phyloP scores from a whole-genome alignment of 2,888 invertebrate species.

The Chesias legatella region DNA sequence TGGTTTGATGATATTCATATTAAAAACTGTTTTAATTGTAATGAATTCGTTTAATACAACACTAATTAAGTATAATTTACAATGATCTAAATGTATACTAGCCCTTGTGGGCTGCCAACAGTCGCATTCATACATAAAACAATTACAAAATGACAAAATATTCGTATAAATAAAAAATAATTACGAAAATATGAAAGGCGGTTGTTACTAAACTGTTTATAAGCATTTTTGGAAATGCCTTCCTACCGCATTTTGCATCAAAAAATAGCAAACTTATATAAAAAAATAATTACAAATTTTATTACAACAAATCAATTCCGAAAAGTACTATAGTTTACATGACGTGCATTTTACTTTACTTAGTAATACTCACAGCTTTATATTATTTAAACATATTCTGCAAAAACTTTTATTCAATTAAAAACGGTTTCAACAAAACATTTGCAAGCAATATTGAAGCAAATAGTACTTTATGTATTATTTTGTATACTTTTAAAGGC shows the following conservation, averaged over 20 bases:
- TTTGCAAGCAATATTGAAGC: conserved; percentile 5
- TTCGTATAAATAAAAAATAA: not conserved
- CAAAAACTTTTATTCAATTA: not conserved
- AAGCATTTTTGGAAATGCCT: too few species aligned
- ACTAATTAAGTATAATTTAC: conserved; percentile 80
- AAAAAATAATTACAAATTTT: conserved; percentile 11
- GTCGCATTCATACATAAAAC: conserved; percentile 14
- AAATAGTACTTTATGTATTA: conserved; percentile 17
- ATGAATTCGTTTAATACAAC: conserved; percentile 80
- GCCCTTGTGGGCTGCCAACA: conserved; percentile 28
- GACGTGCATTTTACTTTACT: conserved; percentile 14
- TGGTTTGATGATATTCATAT: too few species aligned
- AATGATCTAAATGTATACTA: conserved; percentile 62
- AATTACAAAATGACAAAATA: conserved; percentile 23
- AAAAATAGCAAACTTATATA: conserved; percentile 7
- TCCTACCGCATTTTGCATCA: conserved; percentile 1
- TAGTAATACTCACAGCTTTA: too few species aligned
- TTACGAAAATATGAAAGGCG: too few species aligned
- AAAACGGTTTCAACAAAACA: conserved; percentile 8
- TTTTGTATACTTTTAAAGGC: conserved; percentile 31
- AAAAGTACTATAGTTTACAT: conserved; percentile 12
- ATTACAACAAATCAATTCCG: conserved; percentile 30
- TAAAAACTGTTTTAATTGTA: conserved; percentile 50
- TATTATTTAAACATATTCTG: too few species aligned
- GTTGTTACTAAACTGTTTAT: too few species aligned